Percentiles rank a stretch among this genome's conserved stretches.
Evolutionary conservation across 1,140 invertebrate genomes (phyloP).

Genomic region (Propsilocerus akamusi): DNA sequence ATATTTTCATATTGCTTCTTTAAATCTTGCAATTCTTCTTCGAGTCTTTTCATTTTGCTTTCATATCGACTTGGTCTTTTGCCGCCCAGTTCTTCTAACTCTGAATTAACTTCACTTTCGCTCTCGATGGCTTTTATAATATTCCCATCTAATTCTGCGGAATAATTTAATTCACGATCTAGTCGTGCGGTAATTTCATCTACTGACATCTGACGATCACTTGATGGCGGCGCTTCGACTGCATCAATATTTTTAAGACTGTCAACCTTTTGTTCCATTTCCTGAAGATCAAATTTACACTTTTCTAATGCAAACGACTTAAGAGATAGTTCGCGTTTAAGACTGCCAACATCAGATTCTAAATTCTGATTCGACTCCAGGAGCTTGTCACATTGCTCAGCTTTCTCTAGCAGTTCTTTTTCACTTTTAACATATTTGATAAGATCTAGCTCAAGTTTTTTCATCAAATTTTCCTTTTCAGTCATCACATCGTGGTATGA

Average conservation of each 20-base stretch:
- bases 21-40: conserved; percentile 11
- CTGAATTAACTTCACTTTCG: conserved; percentile 26
- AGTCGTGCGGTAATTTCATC: conserved; percentile 35
- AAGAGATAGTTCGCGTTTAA: neutral
- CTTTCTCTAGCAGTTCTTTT: neutral
- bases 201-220: conserved; percentile 23
- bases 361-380: neutral
- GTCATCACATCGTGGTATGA: conserved; percentile 5
- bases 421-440: conserved; percentile 1
- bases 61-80: conserved; percentile 20
- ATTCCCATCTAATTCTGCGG: conserved; percentile 33
- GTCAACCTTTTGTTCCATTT: conserved; percentile 3
- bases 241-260: conserved; percentile 10
- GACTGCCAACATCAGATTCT: neutral
- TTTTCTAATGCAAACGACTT: neutral
- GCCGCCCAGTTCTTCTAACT: conserved; percentile 21
- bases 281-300: neutral
- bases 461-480: neutral
- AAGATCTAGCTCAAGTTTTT: neutral
- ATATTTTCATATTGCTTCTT: conserved; percentile 1
- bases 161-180: conserved; percentile 36
- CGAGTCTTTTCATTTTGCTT: conserved; percentile 18
- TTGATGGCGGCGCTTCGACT: conserved; percentile 13
- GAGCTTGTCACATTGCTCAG: neutral
- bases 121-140: conserved; percentile 32